Percentiles rank a stretch among this genome's conserved stretches.
Evolutionary conservation across 1,140 invertebrate genomes (phyloP).

Genomic region (Hylaeus anthracinus): DNA sequence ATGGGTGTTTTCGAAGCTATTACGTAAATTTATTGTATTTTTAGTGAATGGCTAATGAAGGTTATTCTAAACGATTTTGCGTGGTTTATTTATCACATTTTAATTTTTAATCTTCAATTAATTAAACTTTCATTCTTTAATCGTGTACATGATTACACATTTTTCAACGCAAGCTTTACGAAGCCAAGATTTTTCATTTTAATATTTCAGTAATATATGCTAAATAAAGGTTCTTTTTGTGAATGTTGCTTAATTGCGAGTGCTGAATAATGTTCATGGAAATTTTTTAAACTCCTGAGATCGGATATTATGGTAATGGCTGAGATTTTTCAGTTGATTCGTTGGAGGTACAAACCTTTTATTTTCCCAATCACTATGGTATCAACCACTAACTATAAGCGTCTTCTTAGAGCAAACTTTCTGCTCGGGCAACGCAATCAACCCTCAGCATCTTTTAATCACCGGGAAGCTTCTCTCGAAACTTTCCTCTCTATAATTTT

Average conservation of each 20-base stretch:
- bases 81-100: no score
- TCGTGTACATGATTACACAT: no score
- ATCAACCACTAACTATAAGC: slow-evolving; percentile 34
- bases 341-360: slow-evolving; percentile 6
- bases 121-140: no score
- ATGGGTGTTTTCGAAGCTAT: not conserved
- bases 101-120: no score
- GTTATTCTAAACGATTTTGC: no score
- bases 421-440: slow-evolving; percentile 16
- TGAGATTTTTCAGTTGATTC: slow-evolving; percentile 20
- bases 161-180: no score
- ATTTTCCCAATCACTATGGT: slow-evolving; percentile 31
- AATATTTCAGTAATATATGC: no score
- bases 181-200: no score
- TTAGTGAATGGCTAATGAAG: not conserved
- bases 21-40: not conserved
- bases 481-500: slow-evolving; percentile 33
- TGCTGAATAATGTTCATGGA: no score
- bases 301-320: not conserved
- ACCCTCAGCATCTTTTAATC: slow-evolving; percentile 36
- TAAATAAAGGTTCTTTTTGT: no score
- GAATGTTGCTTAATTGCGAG: no score
- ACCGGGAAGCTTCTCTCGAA: slow-evolving; percentile 16
- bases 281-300: not conserved
- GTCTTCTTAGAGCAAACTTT: slow-evolving; percentile 33